Evolutionary conservation across 1,140 invertebrate genomes (phyloP).

Genomic region (Anthonomus grandis): DNA sequence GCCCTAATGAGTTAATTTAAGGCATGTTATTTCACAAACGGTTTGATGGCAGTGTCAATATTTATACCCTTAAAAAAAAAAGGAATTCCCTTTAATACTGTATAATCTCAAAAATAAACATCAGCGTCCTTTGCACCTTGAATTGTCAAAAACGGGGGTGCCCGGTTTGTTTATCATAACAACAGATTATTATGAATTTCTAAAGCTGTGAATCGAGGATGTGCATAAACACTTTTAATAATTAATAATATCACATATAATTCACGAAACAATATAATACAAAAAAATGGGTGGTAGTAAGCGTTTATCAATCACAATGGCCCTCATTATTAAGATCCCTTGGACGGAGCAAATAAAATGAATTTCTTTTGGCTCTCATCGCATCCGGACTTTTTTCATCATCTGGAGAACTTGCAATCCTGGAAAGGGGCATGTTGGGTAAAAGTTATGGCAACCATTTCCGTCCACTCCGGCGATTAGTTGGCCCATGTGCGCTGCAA

Average conservation of each 20-base stretch:
- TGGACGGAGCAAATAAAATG: neutral
- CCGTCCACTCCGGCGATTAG: conserved; percentile 67
- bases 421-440: conserved; percentile 65
- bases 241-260: no score
- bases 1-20: conserved; percentile 47
- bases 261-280: no score
- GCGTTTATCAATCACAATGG: no score
- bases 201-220: no score
- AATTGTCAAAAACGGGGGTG: no score
- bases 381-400: conserved; percentile 63
- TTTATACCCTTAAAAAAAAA: conserved; percentile 41
- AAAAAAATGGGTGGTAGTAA: no score
- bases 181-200: no score
- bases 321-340: no score
- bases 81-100: conserved; percentile 24
- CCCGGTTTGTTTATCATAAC: no score
- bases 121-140: no score
- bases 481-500: conserved; percentile 79
- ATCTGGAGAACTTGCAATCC: conserved; percentile 63
- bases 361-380: conserved; percentile 36
- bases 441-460: conserved; percentile 70
- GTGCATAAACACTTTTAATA: no score
- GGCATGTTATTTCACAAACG: conserved; percentile 46
- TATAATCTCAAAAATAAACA: conserved; percentile 30
- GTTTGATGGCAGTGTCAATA: conserved; percentile 41